A percentile compares a stretch with the other conserved stretches of the same genome.
Conservation (phyloP, 2,113 vertebrate genomes). For the Siphamia tubifer region DNA sequence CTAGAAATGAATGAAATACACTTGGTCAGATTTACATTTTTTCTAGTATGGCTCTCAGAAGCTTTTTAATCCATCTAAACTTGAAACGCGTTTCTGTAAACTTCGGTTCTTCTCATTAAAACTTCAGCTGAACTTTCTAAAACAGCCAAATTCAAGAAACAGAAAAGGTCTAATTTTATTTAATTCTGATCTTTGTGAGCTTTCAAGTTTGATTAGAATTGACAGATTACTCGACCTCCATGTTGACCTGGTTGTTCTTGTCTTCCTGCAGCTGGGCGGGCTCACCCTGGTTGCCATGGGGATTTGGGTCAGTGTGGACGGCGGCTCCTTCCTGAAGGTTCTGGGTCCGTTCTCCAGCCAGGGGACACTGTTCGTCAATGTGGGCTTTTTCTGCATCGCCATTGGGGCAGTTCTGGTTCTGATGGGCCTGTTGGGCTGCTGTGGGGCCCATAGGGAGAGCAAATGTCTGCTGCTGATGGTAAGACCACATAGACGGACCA, state of each 20-base stretch:
- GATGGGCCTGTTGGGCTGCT: constrained; percentile 88
- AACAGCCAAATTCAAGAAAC: too few species aligned
- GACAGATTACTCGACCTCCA: too few species aligned
- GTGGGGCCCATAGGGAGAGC: constrained; percentile 85
- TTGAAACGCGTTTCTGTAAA: too few species aligned
- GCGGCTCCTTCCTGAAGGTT: constrained; percentile 75
- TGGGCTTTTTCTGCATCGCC: constrained; percentile 86
- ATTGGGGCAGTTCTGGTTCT: constrained; percentile 81
- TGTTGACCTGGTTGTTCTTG: neutral
- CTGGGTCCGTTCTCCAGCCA: constrained; percentile 73
- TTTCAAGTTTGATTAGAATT: too few species aligned
- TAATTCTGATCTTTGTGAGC: too few species aligned
- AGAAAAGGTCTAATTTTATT: too few species aligned
- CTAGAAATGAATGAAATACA: too few species aligned
- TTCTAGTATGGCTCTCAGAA: too few species aligned
- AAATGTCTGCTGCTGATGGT: constrained; percentile 92
- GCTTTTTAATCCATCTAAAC: too few species aligned
- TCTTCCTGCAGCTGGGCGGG: constrained; percentile 80
- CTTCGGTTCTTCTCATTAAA: too few species aligned
- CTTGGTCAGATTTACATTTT: too few species aligned
- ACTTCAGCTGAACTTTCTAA: too few species aligned
- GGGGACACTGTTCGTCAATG: constrained; percentile 79
- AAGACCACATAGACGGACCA: constrained; percentile 36
- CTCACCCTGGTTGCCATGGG: constrained; percentile 83
- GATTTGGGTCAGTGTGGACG: constrained; percentile 87